These are phyloP conservation scores for Euthynnus affinis DNA, from an alignment of 2,797 vertebrate species.

Conservation along the genomic window DNA sequence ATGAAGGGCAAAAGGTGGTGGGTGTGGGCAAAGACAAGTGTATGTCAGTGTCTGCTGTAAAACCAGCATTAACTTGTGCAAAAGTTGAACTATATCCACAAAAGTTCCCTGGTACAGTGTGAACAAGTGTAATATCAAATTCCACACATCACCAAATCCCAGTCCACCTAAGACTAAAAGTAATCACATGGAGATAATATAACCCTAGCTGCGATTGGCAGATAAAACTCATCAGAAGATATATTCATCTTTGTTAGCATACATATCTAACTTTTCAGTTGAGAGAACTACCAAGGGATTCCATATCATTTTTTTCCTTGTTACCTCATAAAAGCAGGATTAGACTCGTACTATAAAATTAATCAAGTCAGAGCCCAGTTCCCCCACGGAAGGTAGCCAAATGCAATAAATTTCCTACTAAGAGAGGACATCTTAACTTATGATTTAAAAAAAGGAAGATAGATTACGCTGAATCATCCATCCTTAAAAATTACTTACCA, in stretches of 20 bases:
- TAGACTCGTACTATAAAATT: slow-evolving; percentile 57
- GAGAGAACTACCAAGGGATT: slow-evolving; percentile 38
- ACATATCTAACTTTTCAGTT: slow-evolving; percentile 29
- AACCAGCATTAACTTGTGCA: slow-evolving; percentile 13
- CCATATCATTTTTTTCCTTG: slow-evolving; percentile 40
- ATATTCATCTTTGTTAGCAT: slow-evolving; percentile 1
- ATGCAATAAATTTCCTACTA: slow-evolving; percentile 56
- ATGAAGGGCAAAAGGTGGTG: slow-evolving; percentile 38
- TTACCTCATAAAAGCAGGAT: slow-evolving; percentile 70
- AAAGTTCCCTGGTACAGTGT: neutral
- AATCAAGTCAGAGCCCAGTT: slow-evolving; percentile 61
- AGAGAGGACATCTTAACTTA: slow-evolving; percentile 50
- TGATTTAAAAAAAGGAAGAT: slow-evolving; percentile 51
- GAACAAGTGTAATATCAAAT: slow-evolving; percentile 22
- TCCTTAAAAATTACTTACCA: slow-evolving; percentile 36
- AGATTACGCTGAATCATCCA: slow-evolving; percentile 49
- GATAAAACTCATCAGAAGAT: slow-evolving; percentile 31
- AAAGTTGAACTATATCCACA: slow-evolving; percentile 15
- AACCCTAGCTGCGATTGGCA: neutral
- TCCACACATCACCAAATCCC: slow-evolving; percentile 12
- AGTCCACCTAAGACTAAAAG: neutral
- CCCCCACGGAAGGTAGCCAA: slow-evolving; percentile 48
- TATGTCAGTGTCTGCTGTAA: slow-evolving; percentile 7
- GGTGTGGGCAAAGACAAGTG: neutral
- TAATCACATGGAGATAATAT: slow-evolving; percentile 33